Evolutionary conservation across 2,888 invertebrate genomes (phyloP), one percentile per base, ranked within the genome.

Genomic region (Pollenia angustigena): DNA sequence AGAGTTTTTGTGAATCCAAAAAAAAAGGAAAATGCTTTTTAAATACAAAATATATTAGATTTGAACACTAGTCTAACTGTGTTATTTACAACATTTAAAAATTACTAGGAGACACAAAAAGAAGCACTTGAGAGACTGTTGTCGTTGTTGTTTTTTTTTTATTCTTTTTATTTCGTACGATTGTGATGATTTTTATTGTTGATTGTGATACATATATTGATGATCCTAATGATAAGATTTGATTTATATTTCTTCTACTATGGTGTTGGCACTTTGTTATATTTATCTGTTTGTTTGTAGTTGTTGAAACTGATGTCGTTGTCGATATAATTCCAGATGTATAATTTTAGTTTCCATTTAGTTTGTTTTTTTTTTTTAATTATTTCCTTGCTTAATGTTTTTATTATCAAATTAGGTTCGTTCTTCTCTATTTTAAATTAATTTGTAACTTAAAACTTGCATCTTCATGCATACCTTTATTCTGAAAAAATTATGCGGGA

Each of bases 191-290:
- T 58, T 23, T 66, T 81, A 68, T 66, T 68, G 64, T 74, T 52
- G 78, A 68, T 74, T 56, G 42, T 76, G 56, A 42, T 68, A 32
- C 32, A 32, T 32, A 32, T 32, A 48, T 56, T 64, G 69, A 32
- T 64, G 62, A 4, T 42, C 16, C 16, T 52, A 44, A 42, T 71
- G 16, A 79, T 46, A 64, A 56, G 14, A 64, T 81, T 46, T 52
- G 4, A 69, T 60, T 60, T 6, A 32, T 6, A 32, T 32, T 52
- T 54, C 3, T 42, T 48, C 52, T 76, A 85, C 52, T 64, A 79
- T 62, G 76, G 58, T 66, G 54, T 87, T 87, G 83, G 83, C 86
- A 84, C 78, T 81, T 74, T 79, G 56, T 84, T 78, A 60, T 11
- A 52, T 54, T 71, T 71, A 60, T 50, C 48, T 54, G 44, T 56